Conservation (phyloP, 2,113 vertebrate species). For the Forbesichthys agassizii region DNA sequence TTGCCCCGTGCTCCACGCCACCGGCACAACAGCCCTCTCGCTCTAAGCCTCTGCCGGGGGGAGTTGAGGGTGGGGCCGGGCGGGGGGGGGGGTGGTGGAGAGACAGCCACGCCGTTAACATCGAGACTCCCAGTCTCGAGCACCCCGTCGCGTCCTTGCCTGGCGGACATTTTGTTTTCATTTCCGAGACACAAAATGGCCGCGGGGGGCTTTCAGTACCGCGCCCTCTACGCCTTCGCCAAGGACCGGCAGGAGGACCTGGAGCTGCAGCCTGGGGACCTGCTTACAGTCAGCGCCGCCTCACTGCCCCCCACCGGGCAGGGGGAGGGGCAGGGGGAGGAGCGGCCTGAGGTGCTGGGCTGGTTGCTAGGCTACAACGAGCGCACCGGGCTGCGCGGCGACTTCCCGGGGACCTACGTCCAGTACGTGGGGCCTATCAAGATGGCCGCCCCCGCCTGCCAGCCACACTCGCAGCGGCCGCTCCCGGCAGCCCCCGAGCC, state of each 20-base stretch:
- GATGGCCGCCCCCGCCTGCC: slow-evolving; percentile 79
- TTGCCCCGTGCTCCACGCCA: slow-evolving; percentile 10
- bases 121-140: too few relatives aligned
- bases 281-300: slow-evolving; percentile 86
- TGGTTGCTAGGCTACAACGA: slow-evolving; percentile 94
- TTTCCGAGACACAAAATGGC: slow-evolving; percentile 68
- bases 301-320: slow-evolving; percentile 82
- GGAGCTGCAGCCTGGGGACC: slow-evolving; percentile 86
- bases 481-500: slow-evolving; percentile 82
- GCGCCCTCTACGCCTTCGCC: slow-evolving; percentile 83
- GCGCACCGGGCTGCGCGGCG: slow-evolving; percentile 89
- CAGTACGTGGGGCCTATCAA: slow-evolving; percentile 86
- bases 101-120: too few relatives aligned
- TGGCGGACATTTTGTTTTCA: slow-evolving; percentile 58
- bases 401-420: slow-evolving; percentile 92
- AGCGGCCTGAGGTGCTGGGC: slow-evolving; percentile 83
- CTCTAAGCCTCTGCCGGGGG: slow-evolving; percentile 12
- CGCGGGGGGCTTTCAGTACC: slow-evolving; percentile 88
- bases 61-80: too few relatives aligned
- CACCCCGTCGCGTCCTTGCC: slow-evolving; percentile 27
- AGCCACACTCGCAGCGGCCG: slow-evolving; percentile 84
- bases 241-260: slow-evolving; percentile 92
- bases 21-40: slow-evolving; percentile 7
- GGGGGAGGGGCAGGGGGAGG: slow-evolving; percentile 80
- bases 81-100: too few relatives aligned